A percentile compares a stretch with the other conserved stretches of the same genome.
phyloP scores from a whole-genome alignment of 2,888 invertebrate genomes.

The Frankliniella fusca region DNA sequence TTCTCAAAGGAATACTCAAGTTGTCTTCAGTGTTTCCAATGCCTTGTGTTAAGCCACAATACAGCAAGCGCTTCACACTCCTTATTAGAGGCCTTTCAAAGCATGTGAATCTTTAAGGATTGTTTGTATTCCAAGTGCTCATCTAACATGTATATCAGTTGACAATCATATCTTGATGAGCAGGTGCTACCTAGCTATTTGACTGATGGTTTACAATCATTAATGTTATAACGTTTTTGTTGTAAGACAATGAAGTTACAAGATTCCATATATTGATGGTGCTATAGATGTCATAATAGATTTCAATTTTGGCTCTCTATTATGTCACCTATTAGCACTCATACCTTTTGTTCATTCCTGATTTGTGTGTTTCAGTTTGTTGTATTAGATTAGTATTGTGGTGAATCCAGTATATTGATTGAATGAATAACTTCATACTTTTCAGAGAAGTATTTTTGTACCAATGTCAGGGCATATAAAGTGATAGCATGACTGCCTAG shows the following conservation, averaged over 20 bases:
- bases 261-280: neutral
- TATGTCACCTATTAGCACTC: neutral
- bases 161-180: neutral
- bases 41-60: neutral
- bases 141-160: neutral
- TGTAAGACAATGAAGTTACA: neutral
- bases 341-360: slow-evolving; percentile 10
- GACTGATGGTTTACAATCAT: neutral
- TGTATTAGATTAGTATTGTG: neutral
- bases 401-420: neutral
- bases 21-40: neutral
- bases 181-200: neutral
- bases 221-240: neutral
- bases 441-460: too few relatives aligned
- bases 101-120: neutral
- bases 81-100: neutral
- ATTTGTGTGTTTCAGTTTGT: neutral
- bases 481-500: too few relatives aligned
- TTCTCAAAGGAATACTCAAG: neutral
- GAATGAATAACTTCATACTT: neutral
- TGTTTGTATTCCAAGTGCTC: neutral
- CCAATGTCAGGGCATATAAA: too few relatives aligned
- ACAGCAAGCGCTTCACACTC: neutral
- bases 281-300: neutral
- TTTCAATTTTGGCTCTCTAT: neutral